A percentile compares a stretch with the other conserved stretches of the same genome.
phyloP scores from a whole-genome alignment of 23 tunicate species.

The Clavelina lepadiformis region DNA sequence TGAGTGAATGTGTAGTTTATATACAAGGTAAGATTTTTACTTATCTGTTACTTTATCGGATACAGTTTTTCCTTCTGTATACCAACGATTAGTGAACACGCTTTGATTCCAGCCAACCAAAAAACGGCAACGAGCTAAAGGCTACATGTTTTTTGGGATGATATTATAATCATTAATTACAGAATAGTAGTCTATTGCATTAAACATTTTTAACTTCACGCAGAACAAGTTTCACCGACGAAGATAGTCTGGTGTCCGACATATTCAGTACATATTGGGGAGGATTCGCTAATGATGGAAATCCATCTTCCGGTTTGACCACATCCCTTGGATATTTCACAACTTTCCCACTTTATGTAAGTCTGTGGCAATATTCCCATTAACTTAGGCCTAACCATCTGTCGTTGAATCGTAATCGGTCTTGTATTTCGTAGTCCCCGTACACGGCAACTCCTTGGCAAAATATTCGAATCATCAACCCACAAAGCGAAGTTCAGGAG shows the following conservation, averaged over 20 bases:
- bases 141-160: no score
- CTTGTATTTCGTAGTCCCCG: neutral
- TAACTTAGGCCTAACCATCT: no score
- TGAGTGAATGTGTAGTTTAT: no score
- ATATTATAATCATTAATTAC: no score
- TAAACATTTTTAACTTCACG: neutral
- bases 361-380: no score
- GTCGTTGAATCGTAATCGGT: no score
- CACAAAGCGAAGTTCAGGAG: slow-evolving; percentile 13
- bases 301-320: slow-evolving; percentile 17
- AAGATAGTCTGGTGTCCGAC: slow-evolving; percentile 45
- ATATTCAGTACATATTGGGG: slow-evolving; percentile 62
- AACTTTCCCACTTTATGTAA: slow-evolving; percentile 50
- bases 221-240: slow-evolving; percentile 30
- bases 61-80: no score
- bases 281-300: slow-evolving; percentile 51
- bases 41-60: no score
- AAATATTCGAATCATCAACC: slow-evolving; percentile 46
- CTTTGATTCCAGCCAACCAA: no score
- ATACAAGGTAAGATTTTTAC: no score
- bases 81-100: no score
- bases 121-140: neutral
- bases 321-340: slow-evolving; percentile 22
- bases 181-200: no score
- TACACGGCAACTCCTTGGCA: slow-evolving; percentile 15